A percentile compares a stretch with the other conserved stretches of the same genome.
Conservation (phyloP, 23 tunicate species). For the Oikopleura albicans region DNA sequence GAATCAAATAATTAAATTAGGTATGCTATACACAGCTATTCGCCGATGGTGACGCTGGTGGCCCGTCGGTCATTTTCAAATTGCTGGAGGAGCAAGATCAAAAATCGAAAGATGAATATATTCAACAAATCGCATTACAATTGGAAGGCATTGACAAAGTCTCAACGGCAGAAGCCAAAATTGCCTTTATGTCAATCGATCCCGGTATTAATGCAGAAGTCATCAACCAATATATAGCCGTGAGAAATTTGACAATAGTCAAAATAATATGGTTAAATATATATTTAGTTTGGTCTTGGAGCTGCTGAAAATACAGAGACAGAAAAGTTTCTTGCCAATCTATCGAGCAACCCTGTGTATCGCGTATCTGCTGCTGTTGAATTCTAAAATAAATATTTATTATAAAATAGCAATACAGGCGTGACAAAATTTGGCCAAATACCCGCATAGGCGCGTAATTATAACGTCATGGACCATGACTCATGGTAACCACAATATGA, state of each 20-base stretch:
- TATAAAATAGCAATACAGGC: too few species aligned
- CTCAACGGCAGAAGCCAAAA: not conserved
- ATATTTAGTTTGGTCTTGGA: not conserved
- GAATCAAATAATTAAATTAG: too few species aligned
- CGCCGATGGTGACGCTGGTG: not conserved
- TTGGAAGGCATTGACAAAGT: not conserved
- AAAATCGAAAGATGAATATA: not conserved
- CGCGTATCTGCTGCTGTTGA: not conserved
- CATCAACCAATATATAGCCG: not conserved
- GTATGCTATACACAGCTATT: not conserved
- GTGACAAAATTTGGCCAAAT: too few species aligned
- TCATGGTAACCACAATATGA: too few species aligned
- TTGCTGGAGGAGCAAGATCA: not conserved
- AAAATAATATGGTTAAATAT: not conserved
- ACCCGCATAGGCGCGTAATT: too few species aligned
- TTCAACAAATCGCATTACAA: not conserved
- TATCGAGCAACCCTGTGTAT: not conserved
- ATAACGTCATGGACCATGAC: too few species aligned
- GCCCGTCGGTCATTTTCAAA: not conserved
- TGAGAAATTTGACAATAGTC: not conserved
- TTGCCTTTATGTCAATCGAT: constrained; percentile 17
- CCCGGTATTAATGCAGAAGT: constrained; percentile 2
- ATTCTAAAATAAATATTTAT: not conserved
- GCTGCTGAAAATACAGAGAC: not conserved
- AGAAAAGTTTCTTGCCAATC: not conserved